Base-by-base conservation (phyloP, 2,797 vertebrate genomes). In the Cercopithecus petaurista region DNA sequence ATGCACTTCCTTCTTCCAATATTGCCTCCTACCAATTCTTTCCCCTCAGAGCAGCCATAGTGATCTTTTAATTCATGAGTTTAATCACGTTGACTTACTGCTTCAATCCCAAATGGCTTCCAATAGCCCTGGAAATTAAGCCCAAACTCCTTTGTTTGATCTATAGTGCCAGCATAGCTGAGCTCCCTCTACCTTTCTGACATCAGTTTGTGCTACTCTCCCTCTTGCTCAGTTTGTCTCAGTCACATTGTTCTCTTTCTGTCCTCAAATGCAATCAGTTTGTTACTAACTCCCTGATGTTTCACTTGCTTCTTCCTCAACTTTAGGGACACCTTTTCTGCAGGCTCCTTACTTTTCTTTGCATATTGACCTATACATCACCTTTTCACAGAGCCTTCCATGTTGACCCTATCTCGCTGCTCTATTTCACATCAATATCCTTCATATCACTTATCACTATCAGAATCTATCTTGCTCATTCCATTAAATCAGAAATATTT, bases 351-450 rank as follows among this genome's bases (percentile, higher is more conserved):
- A 7, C 4, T 79, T 96, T 88, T 59, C 67, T 93, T 94, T n/a
- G 64, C 3, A 86, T 59, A 46, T 73, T 52, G 76, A 24, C 30
- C 28, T 48, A 55, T 93, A 85, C 6, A 86, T 67, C 30, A 88
- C 36, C 43, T 86, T 61, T 76, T 70, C 43, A 48, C 48, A 88
- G 21, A 93, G 59, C 7, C n/a, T 95, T 90, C 41, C 11, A 11
- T 24, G 13, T 0, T 67, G 36, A 79, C 6, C 41, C 26, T 90
- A 50, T 33, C 36, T 95, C 15, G 59, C 83, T 77, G 64, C n/a
- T 95, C 10, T 73, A 96, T 73, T 93, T 96, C n/a, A 94, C 19
- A 73, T 28, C 85, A 75, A 33, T 36, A 41, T 91, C 61, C 13
- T 96, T 88, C 36, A 61, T 81, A 73, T 41, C 8, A 39, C 28